These are phyloP conservation scores for Hemaris fuciformis DNA, from an alignment of 2,888 invertebrate species.

Conservation along the genomic window DNA sequence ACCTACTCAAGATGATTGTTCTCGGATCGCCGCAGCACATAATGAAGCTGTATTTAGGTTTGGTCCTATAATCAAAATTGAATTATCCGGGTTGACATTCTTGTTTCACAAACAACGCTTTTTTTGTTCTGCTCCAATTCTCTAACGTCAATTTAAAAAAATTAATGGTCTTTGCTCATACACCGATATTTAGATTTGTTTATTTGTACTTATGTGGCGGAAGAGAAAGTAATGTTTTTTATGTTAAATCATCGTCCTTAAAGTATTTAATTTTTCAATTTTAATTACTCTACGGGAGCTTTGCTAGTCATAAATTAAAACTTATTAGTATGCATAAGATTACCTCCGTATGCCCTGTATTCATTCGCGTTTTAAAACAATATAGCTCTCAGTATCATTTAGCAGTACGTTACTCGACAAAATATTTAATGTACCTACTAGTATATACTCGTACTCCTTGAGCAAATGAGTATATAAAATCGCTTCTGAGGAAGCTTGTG, in stretches of 20 bases:
- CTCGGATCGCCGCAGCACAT: slow-evolving; percentile 70
- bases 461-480: not conserved
- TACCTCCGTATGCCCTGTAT: too few species aligned
- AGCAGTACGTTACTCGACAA: not conserved
- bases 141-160: slow-evolving; percentile 51
- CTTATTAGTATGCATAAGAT: too few species aligned
- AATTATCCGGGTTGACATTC: slow-evolving; percentile 79
- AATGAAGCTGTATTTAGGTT: slow-evolving; percentile 78
- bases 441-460: not conserved
- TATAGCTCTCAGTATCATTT: not conserved
- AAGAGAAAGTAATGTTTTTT: not conserved
- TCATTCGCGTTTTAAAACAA: too few species aligned
- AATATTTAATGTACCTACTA: not conserved
- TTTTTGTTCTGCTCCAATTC: slow-evolving; percentile 80
- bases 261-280: not conserved
- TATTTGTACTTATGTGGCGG: not conserved
- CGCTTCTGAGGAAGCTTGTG: slow-evolving; percentile 64
- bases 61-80: slow-evolving; percentile 81
- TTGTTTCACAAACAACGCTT: slow-evolving; percentile 62
- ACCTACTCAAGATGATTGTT: slow-evolving; percentile 76
- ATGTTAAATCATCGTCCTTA: not conserved
- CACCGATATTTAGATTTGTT: not conserved
- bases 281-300: not conserved
- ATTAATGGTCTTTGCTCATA: slow-evolving; percentile 5
- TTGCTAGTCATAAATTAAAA: too few species aligned